phyloP scores from a whole-genome alignment of 1,140 invertebrate species.

The Drosophila erecta region DNA sequence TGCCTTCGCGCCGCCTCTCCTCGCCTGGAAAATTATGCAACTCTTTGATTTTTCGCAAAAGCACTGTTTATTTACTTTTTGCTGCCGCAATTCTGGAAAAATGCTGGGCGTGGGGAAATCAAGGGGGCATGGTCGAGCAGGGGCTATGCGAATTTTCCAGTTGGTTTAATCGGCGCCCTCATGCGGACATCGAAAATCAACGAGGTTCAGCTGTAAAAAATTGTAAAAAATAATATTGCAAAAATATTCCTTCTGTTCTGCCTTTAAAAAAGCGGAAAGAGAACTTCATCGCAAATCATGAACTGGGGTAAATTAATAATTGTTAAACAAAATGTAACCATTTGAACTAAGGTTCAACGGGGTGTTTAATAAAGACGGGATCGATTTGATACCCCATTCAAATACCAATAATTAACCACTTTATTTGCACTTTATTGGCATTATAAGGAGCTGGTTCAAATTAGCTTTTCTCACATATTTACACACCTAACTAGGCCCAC shows the following conservation, averaged over 20 bases:
- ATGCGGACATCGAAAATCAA: constrained; percentile 71
- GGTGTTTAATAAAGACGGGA: no score
- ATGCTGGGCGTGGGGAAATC: not conserved
- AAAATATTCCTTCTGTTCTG: constrained; percentile 21
- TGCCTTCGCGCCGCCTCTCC: constrained; percentile 25
- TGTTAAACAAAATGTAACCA: not conserved
- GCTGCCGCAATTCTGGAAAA: constrained; percentile 1
- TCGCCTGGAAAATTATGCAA: constrained; percentile 33
- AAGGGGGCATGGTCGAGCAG: constrained; percentile 8
- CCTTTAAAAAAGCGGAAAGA: constrained; percentile 2
- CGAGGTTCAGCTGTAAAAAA: constrained; percentile 24
- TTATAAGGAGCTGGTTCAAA: not conserved
- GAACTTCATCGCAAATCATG: not conserved
- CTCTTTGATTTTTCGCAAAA: constrained; percentile 43
- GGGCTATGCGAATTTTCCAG: constrained; percentile 67
- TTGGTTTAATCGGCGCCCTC: constrained; percentile 64
- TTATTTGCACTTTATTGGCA: not conserved
- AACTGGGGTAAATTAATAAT: not conserved
- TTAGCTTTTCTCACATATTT: constrained; percentile 18
- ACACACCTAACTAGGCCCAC: constrained; percentile 21
- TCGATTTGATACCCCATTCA: not conserved
- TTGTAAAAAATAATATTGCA: constrained; percentile 27
- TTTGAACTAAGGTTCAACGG: no score
- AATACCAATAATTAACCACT: not conserved
- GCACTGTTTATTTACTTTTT: constrained; percentile 69